Conservation (phyloP, 2,797 vertebrate genomes). For the Rhinella marina region DNA sequence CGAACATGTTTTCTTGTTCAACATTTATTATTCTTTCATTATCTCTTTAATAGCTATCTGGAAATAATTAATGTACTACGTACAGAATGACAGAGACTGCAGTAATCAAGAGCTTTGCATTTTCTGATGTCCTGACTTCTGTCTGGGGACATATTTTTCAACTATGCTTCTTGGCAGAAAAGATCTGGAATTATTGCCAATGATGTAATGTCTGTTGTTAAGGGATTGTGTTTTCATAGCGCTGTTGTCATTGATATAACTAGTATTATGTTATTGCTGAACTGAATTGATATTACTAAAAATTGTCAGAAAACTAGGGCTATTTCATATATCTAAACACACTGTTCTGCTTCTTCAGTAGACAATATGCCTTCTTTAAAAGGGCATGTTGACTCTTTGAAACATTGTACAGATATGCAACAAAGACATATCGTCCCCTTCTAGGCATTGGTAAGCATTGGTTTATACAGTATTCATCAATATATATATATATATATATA, state of each 20-base stretch:
- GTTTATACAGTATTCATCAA: no score
- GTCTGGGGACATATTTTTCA: slow-evolving; percentile 45
- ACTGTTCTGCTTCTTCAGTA: neutral
- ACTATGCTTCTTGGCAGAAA: slow-evolving; percentile 48
- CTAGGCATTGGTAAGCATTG: no score
- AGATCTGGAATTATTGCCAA: slow-evolving; percentile 30
- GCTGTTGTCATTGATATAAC: slow-evolving; percentile 43
- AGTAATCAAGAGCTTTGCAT: slow-evolving; percentile 20
- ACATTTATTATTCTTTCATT: neutral
- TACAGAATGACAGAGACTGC: neutral
- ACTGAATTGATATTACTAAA: slow-evolving; percentile 4
- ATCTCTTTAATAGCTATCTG: slow-evolving; percentile 7
- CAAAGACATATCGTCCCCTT: no score
- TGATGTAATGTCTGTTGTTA: slow-evolving; percentile 55
- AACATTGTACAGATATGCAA: no score
- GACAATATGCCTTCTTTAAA: no score
- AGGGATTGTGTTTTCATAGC: slow-evolving; percentile 26
- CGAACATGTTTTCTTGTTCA: neutral
- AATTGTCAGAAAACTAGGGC: neutral
- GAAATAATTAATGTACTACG: slow-evolving; percentile 19
- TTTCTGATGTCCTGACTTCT: slow-evolving; percentile 34
- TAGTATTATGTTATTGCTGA: slow-evolving; percentile 28
- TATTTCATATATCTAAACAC: neutral
- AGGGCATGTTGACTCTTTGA: no score
- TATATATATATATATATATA: no score